Evolutionary conservation across 2,888 invertebrate genomes (phyloP), one percentile per base, ranked within the genome.

Genomic region (Andricus curvator): DNA sequence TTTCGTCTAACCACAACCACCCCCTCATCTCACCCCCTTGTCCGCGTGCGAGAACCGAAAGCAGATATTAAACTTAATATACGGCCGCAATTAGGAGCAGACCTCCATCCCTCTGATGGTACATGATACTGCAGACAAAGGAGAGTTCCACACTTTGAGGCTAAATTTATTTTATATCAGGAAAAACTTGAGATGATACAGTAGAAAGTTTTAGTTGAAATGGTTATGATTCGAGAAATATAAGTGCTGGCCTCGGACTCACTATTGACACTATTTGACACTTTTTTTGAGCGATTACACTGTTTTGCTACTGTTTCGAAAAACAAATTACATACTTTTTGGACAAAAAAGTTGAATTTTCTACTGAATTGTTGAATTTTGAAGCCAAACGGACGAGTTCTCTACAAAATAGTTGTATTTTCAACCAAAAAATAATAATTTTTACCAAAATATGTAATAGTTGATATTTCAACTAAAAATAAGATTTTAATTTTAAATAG

Each of bases 21-120:
- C 74, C 56, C 74, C 56, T 33, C 74, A 5, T 33, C 20, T 13
- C 25, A 8, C 51, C 51, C 48, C 78, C 56, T 77, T 29, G 77
- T 81, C 86, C 77, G 84, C 84, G 85, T 83, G 85, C 87, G 85
- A 85, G 88, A 85, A 86, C 86, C 87, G 81, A 88, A 88, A 87
- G 86, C 87, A 88, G 89, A 87, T 90, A 91, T 91, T 90, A 91
- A 92, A 92, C 89, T 91, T 90, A 89, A 91, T 91, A 90, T 91
- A 92, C 88, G 89, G 88, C 89, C 84, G 91, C 91, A 91, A 92
- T 92, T 90, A 92, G 90, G 85, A 87, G 87, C 91, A 90, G 90
- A 88, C 89, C 86, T 86, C 70, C 68, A 68, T 44, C 48, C 70
- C 70, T 33, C 29, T 6, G 25, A 74, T 33, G 25, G n/a, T 56